These are phyloP conservation scores for Diaperis boleti DNA, from an alignment of 2,888 invertebrate species.

Conservation along the genomic window DNA sequence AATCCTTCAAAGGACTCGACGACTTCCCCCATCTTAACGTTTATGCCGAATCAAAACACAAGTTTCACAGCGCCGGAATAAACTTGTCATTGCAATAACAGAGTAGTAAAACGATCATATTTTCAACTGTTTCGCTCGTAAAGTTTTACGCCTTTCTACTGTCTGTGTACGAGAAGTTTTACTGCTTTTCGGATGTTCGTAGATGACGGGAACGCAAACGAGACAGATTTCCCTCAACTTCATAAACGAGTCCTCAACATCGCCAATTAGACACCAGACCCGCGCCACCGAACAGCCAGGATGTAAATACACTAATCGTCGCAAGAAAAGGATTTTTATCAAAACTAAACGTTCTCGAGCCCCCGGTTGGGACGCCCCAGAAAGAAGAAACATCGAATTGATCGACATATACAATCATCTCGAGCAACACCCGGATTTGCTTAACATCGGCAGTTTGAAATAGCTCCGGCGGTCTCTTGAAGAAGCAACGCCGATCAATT, in stretches of 20 bases:
- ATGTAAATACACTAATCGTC: too few species aligned
- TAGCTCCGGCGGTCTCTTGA: slow-evolving; percentile 58
- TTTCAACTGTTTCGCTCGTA: slow-evolving; percentile 57
- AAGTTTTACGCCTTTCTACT: slow-evolving; percentile 44
- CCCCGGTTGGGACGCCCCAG: slow-evolving; percentile 6
- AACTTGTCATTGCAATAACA: slow-evolving; percentile 58
- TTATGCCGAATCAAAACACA: slow-evolving; percentile 46
- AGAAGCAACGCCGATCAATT: slow-evolving; percentile 64
- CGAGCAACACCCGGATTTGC: slow-evolving; percentile 60
- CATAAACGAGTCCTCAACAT: slow-evolving; percentile 6
- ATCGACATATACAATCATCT: slow-evolving; percentile 57
- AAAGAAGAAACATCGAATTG: slow-evolving; percentile 55
- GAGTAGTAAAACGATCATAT: slow-evolving; percentile 57
- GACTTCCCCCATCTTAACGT: slow-evolving; percentile 40
- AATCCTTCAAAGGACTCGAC: slow-evolving; percentile 25
- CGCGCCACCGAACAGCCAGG: neutral
- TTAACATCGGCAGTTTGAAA: slow-evolving; percentile 62
- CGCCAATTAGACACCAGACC: neutral
- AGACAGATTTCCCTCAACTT: slow-evolving; percentile 6
- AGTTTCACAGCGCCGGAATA: slow-evolving; percentile 49
- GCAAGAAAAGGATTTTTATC: too few species aligned
- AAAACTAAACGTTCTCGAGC: too few species aligned
- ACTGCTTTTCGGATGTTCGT: slow-evolving; percentile 6
- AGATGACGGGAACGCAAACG: slow-evolving; percentile 11
- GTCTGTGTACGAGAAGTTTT: slow-evolving; percentile 20